Conservation (phyloP, 2,113 vertebrate species). For the Origma solitaria region DNA sequence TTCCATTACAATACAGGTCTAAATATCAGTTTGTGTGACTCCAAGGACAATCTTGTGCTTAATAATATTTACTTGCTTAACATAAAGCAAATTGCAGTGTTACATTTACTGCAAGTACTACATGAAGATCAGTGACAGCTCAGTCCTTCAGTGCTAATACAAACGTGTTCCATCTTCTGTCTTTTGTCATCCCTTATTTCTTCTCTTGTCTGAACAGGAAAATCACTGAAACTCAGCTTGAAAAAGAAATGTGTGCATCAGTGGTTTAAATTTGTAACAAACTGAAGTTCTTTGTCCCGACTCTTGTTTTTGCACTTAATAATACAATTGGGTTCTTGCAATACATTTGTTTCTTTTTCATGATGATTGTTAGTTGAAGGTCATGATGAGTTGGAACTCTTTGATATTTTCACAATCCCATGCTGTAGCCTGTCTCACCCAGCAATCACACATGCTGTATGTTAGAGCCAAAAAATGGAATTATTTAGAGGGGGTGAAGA, state of each 20-base stretch:
- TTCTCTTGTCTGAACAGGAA: not conserved
- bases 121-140: not conserved
- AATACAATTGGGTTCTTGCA: not conserved
- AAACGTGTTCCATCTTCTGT: not conserved
- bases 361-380: not conserved
- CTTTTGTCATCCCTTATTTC: not conserved
- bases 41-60: not conserved
- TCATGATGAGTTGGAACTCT: not conserved
- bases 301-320: constrained; percentile 18
- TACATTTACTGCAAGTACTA: not conserved
- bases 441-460: fast-evolving
- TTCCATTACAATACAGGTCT: not conserved
- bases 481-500: not conserved
- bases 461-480: not conserved
- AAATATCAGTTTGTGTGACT: not conserved
- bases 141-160: not conserved
- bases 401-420: not conserved
- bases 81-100: not conserved
- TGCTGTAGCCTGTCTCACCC: not conserved
- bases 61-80: not conserved
- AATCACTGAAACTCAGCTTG: not conserved
- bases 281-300: not conserved
- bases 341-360: not conserved
- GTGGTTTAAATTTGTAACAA: not conserved
- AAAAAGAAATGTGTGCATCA: not conserved